Base-by-base conservation (phyloP, 2,797 vertebrate species). In the Poeciliopsis turneri region DNA sequence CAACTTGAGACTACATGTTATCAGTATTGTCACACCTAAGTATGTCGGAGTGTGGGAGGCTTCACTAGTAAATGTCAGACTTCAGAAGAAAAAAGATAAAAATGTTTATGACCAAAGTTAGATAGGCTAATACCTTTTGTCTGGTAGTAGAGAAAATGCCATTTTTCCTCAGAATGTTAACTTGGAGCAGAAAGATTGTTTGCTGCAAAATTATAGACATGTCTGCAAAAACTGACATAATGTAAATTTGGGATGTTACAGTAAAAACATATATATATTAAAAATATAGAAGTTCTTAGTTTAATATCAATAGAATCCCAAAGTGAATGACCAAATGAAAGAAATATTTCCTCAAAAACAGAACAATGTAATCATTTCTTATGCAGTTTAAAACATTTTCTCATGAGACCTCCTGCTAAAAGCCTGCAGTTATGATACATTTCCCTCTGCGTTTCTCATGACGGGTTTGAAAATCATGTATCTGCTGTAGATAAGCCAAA, bases 401-500 rank as follows among this genome's bases (percentile, higher is more conserved):
- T 74, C 80, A 57, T 72, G 80, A 86, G 81, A 74, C 72, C 10
- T 74, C 68, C 16, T 80, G 53, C 85, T 81, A 78, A 79, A 74
- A 78, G 72, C 78, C 82, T 77, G 76, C 75, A 79, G 71, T 80
- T 81, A 79, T 90, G 83, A 82, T 81, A 76, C 78, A 86, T 91
- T 87, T 84, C 66, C 83, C 83, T 80, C 79, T 82, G 74, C 61
- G 82, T 78, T 86, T 85, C 87, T 87, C 82, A 76, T 49, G 82
- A 89, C 88, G 72, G 77, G 90, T 85, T 89, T 88, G 81, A 91
- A 91, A 92, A 92, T 89, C 13, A 80, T 88, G 82, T 93, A 94
- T 91, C 82, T 88, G 90, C 90, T 91, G 86, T 80, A 85, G 79
- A 86, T 72, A 85, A 92, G 96, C 92, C 94, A 95, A 95, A 91